phyloP scores from a whole-genome alignment of 2,888 invertebrate species.

The Eupithecia vulgata region DNA sequence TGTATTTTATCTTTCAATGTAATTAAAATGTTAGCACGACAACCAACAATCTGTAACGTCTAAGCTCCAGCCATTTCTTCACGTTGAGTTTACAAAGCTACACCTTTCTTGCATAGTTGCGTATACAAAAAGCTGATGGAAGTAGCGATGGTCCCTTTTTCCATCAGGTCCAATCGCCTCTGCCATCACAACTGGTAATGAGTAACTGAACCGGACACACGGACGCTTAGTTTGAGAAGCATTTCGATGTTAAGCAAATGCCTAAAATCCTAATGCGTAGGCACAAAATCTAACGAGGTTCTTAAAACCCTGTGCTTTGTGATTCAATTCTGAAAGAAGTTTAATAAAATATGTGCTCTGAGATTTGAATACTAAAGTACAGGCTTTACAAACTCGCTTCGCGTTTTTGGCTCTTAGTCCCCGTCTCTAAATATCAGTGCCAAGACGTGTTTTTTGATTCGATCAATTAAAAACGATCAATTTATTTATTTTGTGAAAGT shows the following conservation, averaged over 20 bases:
- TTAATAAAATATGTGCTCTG: no score
- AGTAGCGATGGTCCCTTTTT: conserved; percentile 39
- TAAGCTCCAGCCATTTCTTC: background rate
- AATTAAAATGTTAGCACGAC: background rate
- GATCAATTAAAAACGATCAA: no score
- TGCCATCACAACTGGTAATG: conserved; percentile 36
- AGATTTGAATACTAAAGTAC: no score
- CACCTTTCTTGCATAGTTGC: conserved; percentile 15
- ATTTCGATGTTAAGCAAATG: no score
- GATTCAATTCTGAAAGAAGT: background rate
- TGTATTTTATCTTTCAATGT: no score
- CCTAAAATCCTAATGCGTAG: no score
- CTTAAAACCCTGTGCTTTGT: background rate
- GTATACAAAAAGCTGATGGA: conserved; percentile 25
- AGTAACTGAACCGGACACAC: conserved; percentile 43
- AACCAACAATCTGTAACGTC: background rate
- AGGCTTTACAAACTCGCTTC: background rate
- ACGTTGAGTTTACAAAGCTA: background rate
- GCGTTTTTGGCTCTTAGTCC: background rate
- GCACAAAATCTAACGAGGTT: no score
- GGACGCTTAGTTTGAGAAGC: conserved; percentile 9
- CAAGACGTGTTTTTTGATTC: no score
- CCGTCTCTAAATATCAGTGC: no score
- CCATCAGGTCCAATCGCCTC: conserved; percentile 48
- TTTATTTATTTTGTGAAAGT: no score